Base-by-base conservation (phyloP, 2,888 invertebrate species). In the Hecatera dysodea region DNA sequence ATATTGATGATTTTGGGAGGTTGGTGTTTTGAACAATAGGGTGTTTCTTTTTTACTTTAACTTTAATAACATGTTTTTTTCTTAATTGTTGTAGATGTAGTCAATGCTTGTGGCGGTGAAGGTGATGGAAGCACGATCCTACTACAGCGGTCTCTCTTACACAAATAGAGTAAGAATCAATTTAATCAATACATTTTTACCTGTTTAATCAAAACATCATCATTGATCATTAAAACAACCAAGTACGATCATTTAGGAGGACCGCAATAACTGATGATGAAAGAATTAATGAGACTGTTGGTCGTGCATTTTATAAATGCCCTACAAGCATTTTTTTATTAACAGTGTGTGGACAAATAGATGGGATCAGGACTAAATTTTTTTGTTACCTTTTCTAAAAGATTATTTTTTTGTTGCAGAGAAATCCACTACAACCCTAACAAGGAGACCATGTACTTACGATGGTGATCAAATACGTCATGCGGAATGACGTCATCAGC, bases 101-200 rank as follows among this genome's bases (percentile, higher is more conserved):
- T 97, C 97, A 98, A 97, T 98, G 97, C 97, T 97, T 97, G 97
- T 98, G 97, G 97, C 97, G 97, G 97, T 98, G 97, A 97, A 97
- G 96, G 96, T 97, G 97, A 97, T 96, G 96, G 96, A 95, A 95
- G 96, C 96, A 96, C 96, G 96, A 95, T 94, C 93, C 93, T 92
- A 93, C 94, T 90, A 94, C 96, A 95, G 95, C 96, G 96, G 96
- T 96, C 96, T 95, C 95, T 95, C 93, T 96, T 94, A 93, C 93
- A 93, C 90, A 90, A 82, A 94, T 94, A 95, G 93, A 96, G 95
- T 96, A 96, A 96, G 96, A 90, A 90, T 90, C 86, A 77, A 84
- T 88, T 86, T 84, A 65, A 64, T 77, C 52, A 53, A 77, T 65
- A 65, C 65, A 86, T 84, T 84, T 83, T 85, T 82, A 81, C 76